These are phyloP conservation scores for Rhizoglyphus robini DNA, from an alignment of 1,140 invertebrate genomes.

Conservation along the genomic window DNA sequence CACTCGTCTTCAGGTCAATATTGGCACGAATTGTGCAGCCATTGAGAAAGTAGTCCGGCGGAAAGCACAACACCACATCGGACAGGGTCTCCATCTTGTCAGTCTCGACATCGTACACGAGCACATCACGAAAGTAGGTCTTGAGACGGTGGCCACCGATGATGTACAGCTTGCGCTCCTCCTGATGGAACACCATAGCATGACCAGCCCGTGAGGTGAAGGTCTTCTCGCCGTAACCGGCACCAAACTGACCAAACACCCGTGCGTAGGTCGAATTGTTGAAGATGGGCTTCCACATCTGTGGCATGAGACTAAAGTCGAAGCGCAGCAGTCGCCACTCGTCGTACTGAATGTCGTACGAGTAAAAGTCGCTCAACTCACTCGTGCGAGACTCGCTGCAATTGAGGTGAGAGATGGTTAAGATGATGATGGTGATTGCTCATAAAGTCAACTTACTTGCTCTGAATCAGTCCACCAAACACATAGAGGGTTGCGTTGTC, in stretches of 20 bases:
- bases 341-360: not conserved
- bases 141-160: slow-evolving; percentile 75
- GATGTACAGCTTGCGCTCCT: slow-evolving; percentile 61
- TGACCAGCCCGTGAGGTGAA: slow-evolving; percentile 67
- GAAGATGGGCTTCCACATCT: not conserved
- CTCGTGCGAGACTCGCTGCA: not conserved
- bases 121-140: slow-evolving; percentile 73
- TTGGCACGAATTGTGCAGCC: slow-evolving; percentile 75
- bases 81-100: slow-evolving; percentile 40
- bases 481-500: slow-evolving; percentile 71
- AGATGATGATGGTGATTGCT: not conserved
- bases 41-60: slow-evolving; percentile 49
- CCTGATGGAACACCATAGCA: slow-evolving; percentile 81
- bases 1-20: slow-evolving; percentile 66
- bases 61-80: slow-evolving; percentile 37
- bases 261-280: not conserved
- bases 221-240: slow-evolving; percentile 24
- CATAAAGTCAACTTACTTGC: slow-evolving; percentile 34
- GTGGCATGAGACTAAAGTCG: not conserved
- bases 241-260: not conserved
- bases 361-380: not conserved
- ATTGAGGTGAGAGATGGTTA: not conserved
- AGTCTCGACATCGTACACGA: slow-evolving; percentile 65
- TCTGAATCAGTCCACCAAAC: slow-evolving; percentile 67
- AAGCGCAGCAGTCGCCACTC: not conserved